Evolutionary conservation across 23 tunicate species (phyloP).

Genomic region (Ascidia mentula): DNA sequence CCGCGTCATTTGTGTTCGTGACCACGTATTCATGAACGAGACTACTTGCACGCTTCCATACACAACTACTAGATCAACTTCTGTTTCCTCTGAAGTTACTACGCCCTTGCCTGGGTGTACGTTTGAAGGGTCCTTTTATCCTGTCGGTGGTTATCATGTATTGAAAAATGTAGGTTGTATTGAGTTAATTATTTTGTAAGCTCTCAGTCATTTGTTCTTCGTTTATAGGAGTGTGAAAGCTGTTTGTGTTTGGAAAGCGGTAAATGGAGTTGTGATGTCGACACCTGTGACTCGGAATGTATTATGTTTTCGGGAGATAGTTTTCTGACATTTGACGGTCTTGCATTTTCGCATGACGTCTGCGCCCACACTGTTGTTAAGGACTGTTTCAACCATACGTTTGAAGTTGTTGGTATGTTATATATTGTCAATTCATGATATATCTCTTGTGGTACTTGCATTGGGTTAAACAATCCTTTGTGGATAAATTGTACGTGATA

Average conservation of each 20-base stretch:
- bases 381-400: conserved; percentile 15
- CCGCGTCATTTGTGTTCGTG: background rate
- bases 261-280: conserved; percentile 3
- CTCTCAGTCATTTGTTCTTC: background rate
- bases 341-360: conserved; percentile 5
- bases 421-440: no score
- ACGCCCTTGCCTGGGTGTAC: conserved; percentile 6
- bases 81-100: background rate
- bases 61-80: background rate
- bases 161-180: background rate
- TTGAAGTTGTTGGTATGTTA: conserved; percentile 22
- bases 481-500: no score
- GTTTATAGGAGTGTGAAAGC: conserved; percentile 1
- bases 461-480: no score
- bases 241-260: conserved; percentile 11
- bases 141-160: conserved; percentile 7
- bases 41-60: background rate
- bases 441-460: no score
- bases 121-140: conserved; percentile 1
- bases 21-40: background rate
- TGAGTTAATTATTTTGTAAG: no score
- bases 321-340: background rate
- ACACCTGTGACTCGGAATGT: conserved; percentile 13
- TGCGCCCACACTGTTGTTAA: conserved; percentile 18
- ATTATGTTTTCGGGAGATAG: conserved; percentile 15